These are phyloP conservation scores for Patagioenas fasciata DNA, from an alignment of 2,113 vertebrate genomes.

Conservation along the genomic window DNA sequence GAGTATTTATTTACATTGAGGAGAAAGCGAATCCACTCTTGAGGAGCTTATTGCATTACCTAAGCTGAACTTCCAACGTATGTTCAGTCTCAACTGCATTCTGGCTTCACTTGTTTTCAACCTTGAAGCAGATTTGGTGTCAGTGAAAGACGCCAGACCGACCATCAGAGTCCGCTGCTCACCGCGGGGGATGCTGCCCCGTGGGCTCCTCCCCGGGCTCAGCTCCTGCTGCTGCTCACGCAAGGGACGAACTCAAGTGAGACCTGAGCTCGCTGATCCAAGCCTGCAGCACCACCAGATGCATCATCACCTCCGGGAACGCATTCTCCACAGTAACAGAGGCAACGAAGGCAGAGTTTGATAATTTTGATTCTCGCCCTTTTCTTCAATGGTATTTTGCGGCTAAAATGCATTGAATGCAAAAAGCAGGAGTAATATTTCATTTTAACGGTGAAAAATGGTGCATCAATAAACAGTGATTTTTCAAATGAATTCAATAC, in stretches of 20 bases:
- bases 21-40: constrained; percentile 23
- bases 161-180: neutral
- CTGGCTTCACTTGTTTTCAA: neutral
- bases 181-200: neutral
- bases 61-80: constrained; percentile 56
- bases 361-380: neutral
- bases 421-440: neutral
- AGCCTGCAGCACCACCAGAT: neutral
- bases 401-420: neutral
- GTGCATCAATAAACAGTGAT: neutral
- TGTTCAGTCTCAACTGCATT: constrained; percentile 33
- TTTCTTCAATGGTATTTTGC: neutral
- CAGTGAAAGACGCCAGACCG: constrained; percentile 46
- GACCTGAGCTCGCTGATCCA: neutral
- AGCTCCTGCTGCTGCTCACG: constrained; percentile 6
- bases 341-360: neutral
- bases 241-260: neutral
- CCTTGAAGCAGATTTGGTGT: constrained; percentile 29
- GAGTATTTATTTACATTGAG: constrained; percentile 44
- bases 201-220: neutral
- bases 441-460: neutral
- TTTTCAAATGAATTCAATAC: neutral
- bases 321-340: neutral
- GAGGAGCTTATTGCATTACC: constrained; percentile 51
- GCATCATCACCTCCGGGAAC: neutral